Base-by-base conservation (phyloP, 1,140 invertebrate genomes). In the Euglossa dilemma region DNA sequence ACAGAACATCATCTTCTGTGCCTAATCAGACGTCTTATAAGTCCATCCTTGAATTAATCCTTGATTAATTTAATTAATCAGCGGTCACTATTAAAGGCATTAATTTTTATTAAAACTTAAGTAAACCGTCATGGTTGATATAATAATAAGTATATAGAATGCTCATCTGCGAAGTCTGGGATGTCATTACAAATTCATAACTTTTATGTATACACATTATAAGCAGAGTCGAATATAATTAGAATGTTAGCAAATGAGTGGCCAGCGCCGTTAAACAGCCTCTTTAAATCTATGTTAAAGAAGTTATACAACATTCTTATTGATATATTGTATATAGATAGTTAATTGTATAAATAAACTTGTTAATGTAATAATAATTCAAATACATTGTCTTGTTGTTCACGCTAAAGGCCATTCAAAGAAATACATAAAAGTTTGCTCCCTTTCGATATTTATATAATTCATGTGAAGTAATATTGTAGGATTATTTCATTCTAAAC, bases 271-370 rank as follows among this genome's bases (percentile, higher is more conserved):
- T 74, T 61, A 57, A 85, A 57, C 43, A 81, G 28, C 63, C 71
- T 85, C 84, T 84, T 85, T 70, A 75, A 86, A 63, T 83, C 61
- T 78, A 78, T 54, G 75, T 88, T 88, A 64, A 87, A 74, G 52
- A 80, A 80, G 47, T 83, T 72, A 77, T 71, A 73, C 71, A 79
- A 86, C 63, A 89, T 86, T 89, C 81, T 47, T 84, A 87, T 85
- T 79, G 52, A 85, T 67, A 90, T 83, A 87, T 87, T 88, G 88
- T 90, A 90, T 84, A 90, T 90, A 89, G 79, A 80, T 90, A 90
- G 83, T 45, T 85, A 87, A 90, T 80, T 90, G 88, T 90, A 90
- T 86, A 90, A 87, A 86, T 83, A 79, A 88, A 88, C 79, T 82
- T 89, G 75, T 88, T 89, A 87, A 85, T 73, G 54, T 87, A 80